Percentiles rank a stretch among this genome's conserved stretches.
phyloP scores from a whole-genome alignment of 2,113 vertebrate genomes.

The Trichechus manatus region DNA sequence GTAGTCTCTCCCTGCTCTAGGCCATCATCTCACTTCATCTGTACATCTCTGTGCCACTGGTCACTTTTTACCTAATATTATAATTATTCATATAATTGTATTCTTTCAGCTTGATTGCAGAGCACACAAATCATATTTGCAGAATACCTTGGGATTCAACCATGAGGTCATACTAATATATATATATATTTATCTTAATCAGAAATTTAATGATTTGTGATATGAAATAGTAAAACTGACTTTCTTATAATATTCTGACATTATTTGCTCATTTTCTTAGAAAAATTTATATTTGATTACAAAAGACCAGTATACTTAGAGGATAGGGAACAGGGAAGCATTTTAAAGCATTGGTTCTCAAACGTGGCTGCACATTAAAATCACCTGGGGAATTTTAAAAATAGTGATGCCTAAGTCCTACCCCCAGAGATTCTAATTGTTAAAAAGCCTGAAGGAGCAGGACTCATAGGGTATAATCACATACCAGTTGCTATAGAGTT shows the following conservation, averaged over 20 bases:
- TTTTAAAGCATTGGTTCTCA: not conserved
- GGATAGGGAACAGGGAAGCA: not conserved
- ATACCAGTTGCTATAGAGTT: not conserved
- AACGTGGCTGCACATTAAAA: not conserved
- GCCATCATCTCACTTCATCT: not conserved
- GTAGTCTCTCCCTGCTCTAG: not conserved
- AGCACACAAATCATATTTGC: not conserved
- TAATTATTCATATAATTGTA: not conserved
- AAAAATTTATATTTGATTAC: not conserved
- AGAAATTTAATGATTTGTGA: conserved; percentile 23
- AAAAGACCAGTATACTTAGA: not conserved
- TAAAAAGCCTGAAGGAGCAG: not conserved
- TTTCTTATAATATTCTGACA: not conserved
- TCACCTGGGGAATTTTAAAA: not conserved
- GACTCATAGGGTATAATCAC: not conserved
- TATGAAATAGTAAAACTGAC: not conserved
- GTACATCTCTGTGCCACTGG: not conserved
- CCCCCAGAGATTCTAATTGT: not conserved
- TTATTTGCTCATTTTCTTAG: not conserved
- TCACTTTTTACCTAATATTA: conserved; percentile 2
- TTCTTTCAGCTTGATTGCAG: not conserved
- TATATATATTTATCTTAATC: not conserved
- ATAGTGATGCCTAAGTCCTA: not conserved
- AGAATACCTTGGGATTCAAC: not conserved
- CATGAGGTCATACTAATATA: not conserved